Evolutionary conservation across 2,888 invertebrate species (phyloP).

Genomic region (Aelia acuminata): DNA sequence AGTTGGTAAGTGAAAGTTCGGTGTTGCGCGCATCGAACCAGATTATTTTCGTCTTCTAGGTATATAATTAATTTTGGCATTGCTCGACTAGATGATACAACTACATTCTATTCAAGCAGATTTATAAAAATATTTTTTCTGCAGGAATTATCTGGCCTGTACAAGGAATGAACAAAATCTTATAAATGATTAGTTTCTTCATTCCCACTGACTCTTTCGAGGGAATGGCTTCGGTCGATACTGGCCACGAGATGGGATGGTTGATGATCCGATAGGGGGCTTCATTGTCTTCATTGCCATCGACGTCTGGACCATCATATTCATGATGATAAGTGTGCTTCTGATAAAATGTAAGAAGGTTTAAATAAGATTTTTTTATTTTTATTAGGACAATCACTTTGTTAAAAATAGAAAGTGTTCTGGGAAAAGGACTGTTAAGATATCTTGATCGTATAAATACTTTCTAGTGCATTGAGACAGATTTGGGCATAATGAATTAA

Average conservation of each 20-base stretch:
- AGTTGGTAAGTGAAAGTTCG: too few species aligned
- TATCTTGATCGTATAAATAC: background rate
- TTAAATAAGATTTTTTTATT: slow-evolving; percentile 70
- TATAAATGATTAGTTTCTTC: slow-evolving; percentile 80
- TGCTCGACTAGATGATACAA: too few species aligned
- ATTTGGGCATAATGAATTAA: too few species aligned
- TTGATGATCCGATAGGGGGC: slow-evolving; percentile 79
- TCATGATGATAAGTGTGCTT: slow-evolving; percentile 80
- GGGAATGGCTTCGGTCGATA: slow-evolving; percentile 88
- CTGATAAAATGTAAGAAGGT: slow-evolving; percentile 88
- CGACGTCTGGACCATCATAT: slow-evolving; percentile 83
- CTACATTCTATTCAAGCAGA: too few species aligned
- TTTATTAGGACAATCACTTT: background rate
- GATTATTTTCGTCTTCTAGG: too few species aligned
- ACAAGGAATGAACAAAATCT: slow-evolving; percentile 87
- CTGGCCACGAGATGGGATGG: slow-evolving; percentile 87
- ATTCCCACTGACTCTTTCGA: slow-evolving; percentile 90
- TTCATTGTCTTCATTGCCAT: slow-evolving; percentile 87
- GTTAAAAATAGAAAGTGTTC: background rate
- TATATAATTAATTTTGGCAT: too few species aligned
- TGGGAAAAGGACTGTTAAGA: background rate
- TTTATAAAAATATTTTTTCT: background rate
- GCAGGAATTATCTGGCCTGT: slow-evolving; percentile 91
- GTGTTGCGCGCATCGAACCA: too few species aligned
- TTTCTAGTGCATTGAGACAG: background rate